Evolutionary conservation across 1,140 invertebrate species (phyloP).

Genomic region (Drosophila sp.): DNA sequence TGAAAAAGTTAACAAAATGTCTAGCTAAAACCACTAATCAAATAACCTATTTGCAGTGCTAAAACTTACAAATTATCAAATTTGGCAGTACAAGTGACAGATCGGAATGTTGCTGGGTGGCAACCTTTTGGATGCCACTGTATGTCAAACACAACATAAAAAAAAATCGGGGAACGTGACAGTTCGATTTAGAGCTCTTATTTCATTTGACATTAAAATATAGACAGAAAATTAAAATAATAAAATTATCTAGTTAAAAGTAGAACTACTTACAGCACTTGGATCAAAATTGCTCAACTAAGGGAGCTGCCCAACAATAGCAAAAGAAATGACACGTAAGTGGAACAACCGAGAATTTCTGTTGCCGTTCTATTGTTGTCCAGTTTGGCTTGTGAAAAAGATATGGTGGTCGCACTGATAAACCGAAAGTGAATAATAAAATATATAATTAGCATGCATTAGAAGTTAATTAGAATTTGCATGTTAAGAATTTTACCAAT

Average conservation of each 20-base stretch:
- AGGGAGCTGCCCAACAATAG: slow-evolving; percentile 38
- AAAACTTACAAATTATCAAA: too few species aligned
- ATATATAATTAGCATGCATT: not conserved
- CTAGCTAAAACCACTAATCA: too few species aligned
- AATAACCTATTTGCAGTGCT: too few species aligned
- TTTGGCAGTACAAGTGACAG: too few species aligned
- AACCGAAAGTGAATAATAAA: not conserved
- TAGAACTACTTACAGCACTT: slow-evolving; percentile 8
- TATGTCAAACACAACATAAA: slow-evolving; percentile 11
- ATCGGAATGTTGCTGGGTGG: too few species aligned
- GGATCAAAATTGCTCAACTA: slow-evolving; percentile 19
- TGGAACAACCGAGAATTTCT: not conserved
- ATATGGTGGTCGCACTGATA: not conserved
- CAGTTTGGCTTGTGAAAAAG: not conserved
- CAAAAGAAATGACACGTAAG: slow-evolving; percentile 51
- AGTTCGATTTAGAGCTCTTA: slow-evolving; percentile 6
- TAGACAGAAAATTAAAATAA: not conserved
- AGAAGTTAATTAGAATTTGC: not conserved
- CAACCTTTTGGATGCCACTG: too few species aligned
- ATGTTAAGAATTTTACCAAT: not conserved
- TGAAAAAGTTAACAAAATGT: too few species aligned
- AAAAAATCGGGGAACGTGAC: slow-evolving; percentile 23
- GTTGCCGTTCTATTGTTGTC: not conserved
- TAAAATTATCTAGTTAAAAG: slow-evolving; percentile 3
- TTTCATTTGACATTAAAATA: slow-evolving; percentile 19